Conservation (phyloP, 2,888 invertebrate genomes). For the Atethmia centrago region DNA sequence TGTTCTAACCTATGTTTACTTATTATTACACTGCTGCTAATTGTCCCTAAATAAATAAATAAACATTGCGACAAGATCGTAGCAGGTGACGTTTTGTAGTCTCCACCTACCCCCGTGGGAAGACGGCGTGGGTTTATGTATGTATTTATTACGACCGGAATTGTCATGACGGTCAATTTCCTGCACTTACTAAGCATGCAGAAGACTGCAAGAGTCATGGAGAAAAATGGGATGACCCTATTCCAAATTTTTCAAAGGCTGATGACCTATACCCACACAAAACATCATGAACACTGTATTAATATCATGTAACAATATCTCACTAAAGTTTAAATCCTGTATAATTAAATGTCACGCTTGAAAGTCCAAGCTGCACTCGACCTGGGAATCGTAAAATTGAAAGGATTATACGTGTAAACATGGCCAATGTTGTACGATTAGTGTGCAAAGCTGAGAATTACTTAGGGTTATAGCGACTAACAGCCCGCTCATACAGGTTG, state of each 20-base stretch:
- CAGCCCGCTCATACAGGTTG: constrained; percentile 18
- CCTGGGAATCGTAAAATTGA: constrained; percentile 34
- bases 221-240: neutral
- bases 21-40: too few relatives aligned
- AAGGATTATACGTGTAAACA: constrained; percentile 48
- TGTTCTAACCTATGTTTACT: too few relatives aligned
- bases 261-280: constrained; percentile 3
- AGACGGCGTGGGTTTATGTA: neutral
- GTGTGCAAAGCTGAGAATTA: constrained; percentile 29
- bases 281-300: constrained; percentile 25
- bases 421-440: constrained; percentile 36
- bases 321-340: constrained; percentile 31
- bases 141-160: neutral
- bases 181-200: neutral
- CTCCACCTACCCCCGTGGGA: neutral
- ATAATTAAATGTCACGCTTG: constrained; percentile 50
- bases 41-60: too few relatives aligned
- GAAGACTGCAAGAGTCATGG: neutral
- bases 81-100: too few relatives aligned
- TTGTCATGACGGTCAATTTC: neutral
- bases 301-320: constrained; percentile 33
- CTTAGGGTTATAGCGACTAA: constrained; percentile 32
- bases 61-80: too few relatives aligned
- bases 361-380: constrained; percentile 33
- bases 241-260: neutral